A percentile compares a stretch with the other conserved stretches of the same genome.
phyloP scores from a whole-genome alignment of 2,888 invertebrate genomes.

The Hypolimnas misippus region DNA sequence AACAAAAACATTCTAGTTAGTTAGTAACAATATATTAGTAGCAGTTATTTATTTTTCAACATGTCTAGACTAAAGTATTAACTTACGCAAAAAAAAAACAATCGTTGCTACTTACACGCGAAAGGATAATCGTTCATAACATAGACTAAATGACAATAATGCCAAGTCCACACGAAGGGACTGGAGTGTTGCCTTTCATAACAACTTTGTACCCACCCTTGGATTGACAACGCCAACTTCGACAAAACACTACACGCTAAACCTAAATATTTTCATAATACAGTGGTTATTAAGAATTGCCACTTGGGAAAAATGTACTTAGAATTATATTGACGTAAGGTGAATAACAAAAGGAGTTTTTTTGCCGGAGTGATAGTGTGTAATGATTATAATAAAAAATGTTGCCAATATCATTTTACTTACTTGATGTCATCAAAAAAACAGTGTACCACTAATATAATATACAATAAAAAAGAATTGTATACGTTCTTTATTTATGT shows the following conservation, averaged over 20 bases:
- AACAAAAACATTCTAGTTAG: not conserved
- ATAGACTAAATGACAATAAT: conserved; percentile 43
- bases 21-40: too few species aligned
- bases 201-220: conserved; percentile 54
- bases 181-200: conserved; percentile 60
- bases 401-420: too few species aligned
- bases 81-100: not conserved
- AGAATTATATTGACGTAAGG: too few species aligned
- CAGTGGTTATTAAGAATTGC: conserved; percentile 31
- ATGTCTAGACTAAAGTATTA: too few species aligned
- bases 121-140: conserved; percentile 28
- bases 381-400: not conserved
- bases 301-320: conserved; percentile 1
- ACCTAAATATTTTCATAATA: conserved; percentile 44
- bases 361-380: not conserved
- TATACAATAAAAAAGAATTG: too few species aligned
- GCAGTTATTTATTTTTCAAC: too few species aligned
- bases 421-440: too few species aligned
- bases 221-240: conserved; percentile 33
- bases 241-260: conserved; percentile 29
- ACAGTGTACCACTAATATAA: too few species aligned
- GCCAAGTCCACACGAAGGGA: conserved; percentile 54
- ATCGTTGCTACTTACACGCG: not conserved
- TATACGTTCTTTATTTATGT: too few species aligned
- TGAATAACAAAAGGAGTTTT: not conserved